Evolutionary conservation across 1,140 invertebrate genomes (phyloP), one percentile per base, ranked within the genome.

Genomic region (Hermetia illucens): DNA sequence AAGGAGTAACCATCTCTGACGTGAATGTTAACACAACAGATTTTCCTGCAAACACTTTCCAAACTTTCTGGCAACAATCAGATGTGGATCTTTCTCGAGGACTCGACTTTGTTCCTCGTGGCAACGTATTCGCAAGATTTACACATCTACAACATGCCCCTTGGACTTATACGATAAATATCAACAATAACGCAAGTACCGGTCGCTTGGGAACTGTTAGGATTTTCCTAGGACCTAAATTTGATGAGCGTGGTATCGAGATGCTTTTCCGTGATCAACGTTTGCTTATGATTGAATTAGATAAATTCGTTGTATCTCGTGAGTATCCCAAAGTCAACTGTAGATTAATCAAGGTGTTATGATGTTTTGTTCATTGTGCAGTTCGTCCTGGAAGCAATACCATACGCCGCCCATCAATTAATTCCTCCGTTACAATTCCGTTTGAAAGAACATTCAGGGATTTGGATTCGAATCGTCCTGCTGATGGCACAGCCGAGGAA

Each of bases 381-480:
- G 75, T 82, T 43, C 64, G 62, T 12, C 68, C 74, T 2, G 79
- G 79, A 2, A 60, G 62, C 29, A 81, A 79, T 44, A 70, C 59
- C 0, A 69, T 83, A 21, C 64, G 63, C 0, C 69, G 75, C 5
- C 56, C 55, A 13, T 79, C 78, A 12, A 53, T 50, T 1, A 66
- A 79, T 21, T 82, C 79, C 0, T 71, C 75, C 0, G 73, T 84
- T 3, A 82, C 79, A 2, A 68, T 74, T 41, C 65, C 71, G 3
- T 70, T 68, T 41, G 69, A 72, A 21, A 52, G 62, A 30, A 72
- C 65, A 6, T 75, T 74, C 58, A 49, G 12, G 56, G 71, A 4
- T 69, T 70, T n/a, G 57, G 55, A 70, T 2, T 54, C 58, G 27
- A 52, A 53, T 3, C 66, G 64, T 46, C 50, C 75, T 15, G 61